Conservation (phyloP, 2,113 vertebrate genomes). For the Ascaphus truei region DNA sequence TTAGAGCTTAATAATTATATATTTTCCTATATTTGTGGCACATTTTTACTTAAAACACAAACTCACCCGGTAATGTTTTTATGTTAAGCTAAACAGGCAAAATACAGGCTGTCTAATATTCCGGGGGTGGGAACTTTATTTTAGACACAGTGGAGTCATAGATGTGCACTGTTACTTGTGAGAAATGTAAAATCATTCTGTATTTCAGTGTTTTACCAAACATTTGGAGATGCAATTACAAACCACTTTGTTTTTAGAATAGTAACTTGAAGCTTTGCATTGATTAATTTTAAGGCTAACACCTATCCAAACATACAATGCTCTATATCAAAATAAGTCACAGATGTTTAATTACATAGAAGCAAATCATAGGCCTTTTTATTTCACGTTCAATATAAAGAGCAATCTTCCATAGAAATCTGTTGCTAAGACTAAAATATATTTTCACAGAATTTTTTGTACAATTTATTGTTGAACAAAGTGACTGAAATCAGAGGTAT, state of each 20-base stretch:
- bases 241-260: neutral
- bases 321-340: neutral
- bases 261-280: neutral
- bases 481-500: too few relatives aligned
- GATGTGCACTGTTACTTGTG: neutral
- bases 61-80: too few relatives aligned
- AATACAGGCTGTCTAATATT: neutral
- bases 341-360: neutral
- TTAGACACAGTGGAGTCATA: neutral
- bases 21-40: too few relatives aligned
- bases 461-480: too few relatives aligned
- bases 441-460: too few relatives aligned
- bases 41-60: too few relatives aligned
- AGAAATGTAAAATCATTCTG: neutral
- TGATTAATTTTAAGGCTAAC: neutral
- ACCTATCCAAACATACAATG: neutral
- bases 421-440: too few relatives aligned
- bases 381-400: too few relatives aligned
- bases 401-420: too few relatives aligned
- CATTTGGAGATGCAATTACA: neutral
- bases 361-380: neutral
- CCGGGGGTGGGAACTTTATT: slow-evolving; percentile 10
- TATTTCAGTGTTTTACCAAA: neutral
- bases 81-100: too few relatives aligned
- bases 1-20: too few relatives aligned